phyloP scores from a whole-genome alignment of 92 coral and sea anemone genomes.

The Actinostola sp. region DNA sequence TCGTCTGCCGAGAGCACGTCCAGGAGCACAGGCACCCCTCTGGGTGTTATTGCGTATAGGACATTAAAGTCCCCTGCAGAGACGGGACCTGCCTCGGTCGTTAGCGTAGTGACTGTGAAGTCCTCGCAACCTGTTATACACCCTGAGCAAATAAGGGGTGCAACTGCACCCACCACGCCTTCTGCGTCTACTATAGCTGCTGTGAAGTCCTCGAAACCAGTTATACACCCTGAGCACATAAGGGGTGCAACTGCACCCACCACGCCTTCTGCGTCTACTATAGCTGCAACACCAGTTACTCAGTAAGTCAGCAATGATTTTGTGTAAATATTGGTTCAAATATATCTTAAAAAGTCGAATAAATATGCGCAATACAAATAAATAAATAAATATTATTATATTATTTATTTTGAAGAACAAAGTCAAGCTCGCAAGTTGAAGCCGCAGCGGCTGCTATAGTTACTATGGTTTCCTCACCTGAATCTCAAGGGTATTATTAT shows the following conservation, averaged over 20 bases:
- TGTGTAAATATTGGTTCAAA: too few relatives aligned
- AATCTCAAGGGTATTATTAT: too few relatives aligned
- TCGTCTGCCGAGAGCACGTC: constrained; percentile 1
- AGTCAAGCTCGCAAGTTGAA: too few relatives aligned
- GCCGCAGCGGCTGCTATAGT: too few relatives aligned
- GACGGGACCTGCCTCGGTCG: constrained; percentile 35
- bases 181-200: constrained; percentile 33
- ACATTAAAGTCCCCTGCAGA: constrained; percentile 54
- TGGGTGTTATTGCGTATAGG: constrained; percentile 28
- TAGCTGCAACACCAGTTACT: background rate
- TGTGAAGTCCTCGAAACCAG: constrained; percentile 43
- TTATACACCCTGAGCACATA: constrained; percentile 12
- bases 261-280: constrained; percentile 20
- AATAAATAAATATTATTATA: too few relatives aligned
- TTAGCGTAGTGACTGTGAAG: constrained; percentile 46
- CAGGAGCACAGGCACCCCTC: background rate
- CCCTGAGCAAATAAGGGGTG: constrained; percentile 16
- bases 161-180: constrained; percentile 19
- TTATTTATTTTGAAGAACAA: too few relatives aligned
- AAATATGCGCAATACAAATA: too few relatives aligned
- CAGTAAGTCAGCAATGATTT: constrained; percentile 14
- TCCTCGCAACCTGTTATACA: constrained; percentile 45
- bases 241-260: constrained; percentile 20
- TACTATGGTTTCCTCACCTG: too few relatives aligned
- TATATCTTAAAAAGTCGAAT: too few relatives aligned